Percentiles rank a stretch among this genome's conserved stretches.
These are phyloP conservation scores for Copidosoma floridanum DNA, from an alignment of 1,140 invertebrate genomes.

Conservation along the genomic window DNA sequence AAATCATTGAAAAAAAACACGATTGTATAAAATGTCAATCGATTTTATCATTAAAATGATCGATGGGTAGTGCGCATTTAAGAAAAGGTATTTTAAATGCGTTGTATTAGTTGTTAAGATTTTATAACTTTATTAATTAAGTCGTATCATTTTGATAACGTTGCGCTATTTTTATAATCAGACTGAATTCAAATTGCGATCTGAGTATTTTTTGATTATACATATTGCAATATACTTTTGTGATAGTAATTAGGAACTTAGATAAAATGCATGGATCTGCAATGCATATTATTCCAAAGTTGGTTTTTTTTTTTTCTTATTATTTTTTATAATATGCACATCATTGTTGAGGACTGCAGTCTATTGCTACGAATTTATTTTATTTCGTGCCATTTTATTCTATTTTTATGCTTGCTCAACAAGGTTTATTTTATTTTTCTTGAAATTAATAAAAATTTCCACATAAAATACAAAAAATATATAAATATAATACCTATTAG, in stretches of 20 bases:
- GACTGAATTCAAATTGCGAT: slow-evolving; percentile 36
- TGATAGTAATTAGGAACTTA: slow-evolving; percentile 20
- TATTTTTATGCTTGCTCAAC: background rate
- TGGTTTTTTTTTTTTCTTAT: slow-evolving; percentile 8
- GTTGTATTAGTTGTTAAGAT: slow-evolving; percentile 27
- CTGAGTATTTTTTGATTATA: slow-evolving; percentile 31
- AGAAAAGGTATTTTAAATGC: slow-evolving; percentile 8
- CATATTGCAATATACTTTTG: slow-evolving; percentile 29
- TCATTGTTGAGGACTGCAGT: slow-evolving; percentile 14
- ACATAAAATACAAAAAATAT: background rate
- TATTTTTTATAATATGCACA: slow-evolving; percentile 8
- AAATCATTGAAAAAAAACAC: no score
- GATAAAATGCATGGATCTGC: background rate
- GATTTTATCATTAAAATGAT: slow-evolving; percentile 27
- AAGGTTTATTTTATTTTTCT: background rate
- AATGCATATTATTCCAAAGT: slow-evolving; percentile 21
- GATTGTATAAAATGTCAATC: slow-evolving; percentile 29
- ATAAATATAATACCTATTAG: slow-evolving; percentile 8
- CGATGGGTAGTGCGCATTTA: no score
- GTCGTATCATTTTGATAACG: slow-evolving; percentile 16
- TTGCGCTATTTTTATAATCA: slow-evolving; percentile 30
- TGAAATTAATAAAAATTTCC: slow-evolving; percentile 1
- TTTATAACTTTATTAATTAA: slow-evolving; percentile 33
- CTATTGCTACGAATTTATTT: slow-evolving; percentile 3
- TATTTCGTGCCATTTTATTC: slow-evolving; percentile 19